Evolutionary conservation across 2,888 invertebrate species (phyloP).

Genomic region (Listrodromus nycthemerus): DNA sequence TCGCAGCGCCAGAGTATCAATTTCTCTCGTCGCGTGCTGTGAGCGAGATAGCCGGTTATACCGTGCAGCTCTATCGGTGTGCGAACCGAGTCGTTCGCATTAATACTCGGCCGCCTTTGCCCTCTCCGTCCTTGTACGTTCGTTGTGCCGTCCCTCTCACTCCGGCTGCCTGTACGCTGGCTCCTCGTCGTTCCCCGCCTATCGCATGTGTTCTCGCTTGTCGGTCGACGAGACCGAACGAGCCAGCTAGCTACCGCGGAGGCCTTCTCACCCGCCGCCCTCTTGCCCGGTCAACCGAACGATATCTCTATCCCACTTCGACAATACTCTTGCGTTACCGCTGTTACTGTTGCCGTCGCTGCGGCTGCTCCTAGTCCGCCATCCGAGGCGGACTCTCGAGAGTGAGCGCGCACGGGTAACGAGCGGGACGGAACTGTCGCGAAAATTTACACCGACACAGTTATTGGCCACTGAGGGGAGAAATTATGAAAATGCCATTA

Average conservation of each 20-base stretch:
- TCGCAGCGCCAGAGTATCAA: constrained; percentile 63
- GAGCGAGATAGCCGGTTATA: constrained; percentile 63
- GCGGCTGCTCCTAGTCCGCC: constrained; percentile 43
- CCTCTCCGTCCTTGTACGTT: constrained; percentile 35
- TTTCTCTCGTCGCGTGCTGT: constrained; percentile 70
- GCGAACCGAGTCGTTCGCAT: constrained; percentile 61
- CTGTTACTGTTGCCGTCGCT: constrained; percentile 19
- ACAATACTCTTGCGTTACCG: constrained; percentile 49
- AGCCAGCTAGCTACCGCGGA: constrained; percentile 12
- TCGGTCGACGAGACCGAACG: constrained; percentile 41
- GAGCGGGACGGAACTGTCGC: constrained; percentile 13
- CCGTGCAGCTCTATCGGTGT: constrained; percentile 36
- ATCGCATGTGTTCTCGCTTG: constrained; percentile 34
- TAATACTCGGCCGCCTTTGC: constrained; percentile 52
- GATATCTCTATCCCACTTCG: constrained; percentile 61
- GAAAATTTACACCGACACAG: not conserved
- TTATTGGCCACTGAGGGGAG: not conserved
- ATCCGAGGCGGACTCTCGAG: constrained; percentile 47
- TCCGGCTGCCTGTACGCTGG: constrained; percentile 13
- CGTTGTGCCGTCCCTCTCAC: not conserved
- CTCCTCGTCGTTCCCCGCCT: constrained; percentile 18
- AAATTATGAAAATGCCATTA: not conserved
- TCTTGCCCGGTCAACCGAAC: constrained; percentile 63
- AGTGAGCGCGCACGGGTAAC: constrained; percentile 27
- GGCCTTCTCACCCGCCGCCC: constrained; percentile 51